A percentile compares a stretch with the other conserved stretches of the same genome.
Evolutionary conservation across 2,113 vertebrate species (phyloP).

Genomic region (Scomber scombrus): DNA sequence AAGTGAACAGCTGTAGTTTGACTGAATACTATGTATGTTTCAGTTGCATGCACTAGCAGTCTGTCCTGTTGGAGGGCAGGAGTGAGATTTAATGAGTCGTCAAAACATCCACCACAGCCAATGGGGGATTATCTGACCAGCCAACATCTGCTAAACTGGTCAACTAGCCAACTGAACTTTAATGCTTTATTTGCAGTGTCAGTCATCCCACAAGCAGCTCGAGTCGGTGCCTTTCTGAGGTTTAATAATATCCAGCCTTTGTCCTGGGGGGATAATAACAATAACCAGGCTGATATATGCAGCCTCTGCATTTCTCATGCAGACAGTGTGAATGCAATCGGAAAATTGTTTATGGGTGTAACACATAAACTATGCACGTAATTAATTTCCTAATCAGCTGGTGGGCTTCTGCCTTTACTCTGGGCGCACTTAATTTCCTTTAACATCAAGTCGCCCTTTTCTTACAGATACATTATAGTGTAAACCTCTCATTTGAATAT

Average conservation of each 20-base stretch:
- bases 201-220: constrained; percentile 33
- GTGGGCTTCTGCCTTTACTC: constrained; percentile 17
- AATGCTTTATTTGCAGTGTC: constrained; percentile 44
- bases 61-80: background rate
- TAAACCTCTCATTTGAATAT: background rate
- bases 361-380: constrained; percentile 4
- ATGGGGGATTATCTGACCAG: constrained; percentile 13
- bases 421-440: background rate
- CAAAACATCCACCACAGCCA: constrained; percentile 19
- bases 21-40: constrained; percentile 10
- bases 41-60: constrained; percentile 5
- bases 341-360: constrained; percentile 28
- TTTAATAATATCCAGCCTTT: constrained; percentile 54
- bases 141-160: constrained; percentile 19
- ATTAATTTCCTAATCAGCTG: constrained; percentile 29
- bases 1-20: constrained; percentile 17
- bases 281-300: constrained; percentile 50
- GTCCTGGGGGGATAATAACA: constrained; percentile 37
- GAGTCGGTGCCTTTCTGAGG: constrained; percentile 28
- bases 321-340: constrained; percentile 26
- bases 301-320: constrained; percentile 41
- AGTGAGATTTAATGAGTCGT: background rate
- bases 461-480: background rate
- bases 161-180: constrained; percentile 39
- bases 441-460: background rate